phyloP scores from a whole-genome alignment of 1,140 invertebrate genomes.

The Augochlora pura region DNA sequence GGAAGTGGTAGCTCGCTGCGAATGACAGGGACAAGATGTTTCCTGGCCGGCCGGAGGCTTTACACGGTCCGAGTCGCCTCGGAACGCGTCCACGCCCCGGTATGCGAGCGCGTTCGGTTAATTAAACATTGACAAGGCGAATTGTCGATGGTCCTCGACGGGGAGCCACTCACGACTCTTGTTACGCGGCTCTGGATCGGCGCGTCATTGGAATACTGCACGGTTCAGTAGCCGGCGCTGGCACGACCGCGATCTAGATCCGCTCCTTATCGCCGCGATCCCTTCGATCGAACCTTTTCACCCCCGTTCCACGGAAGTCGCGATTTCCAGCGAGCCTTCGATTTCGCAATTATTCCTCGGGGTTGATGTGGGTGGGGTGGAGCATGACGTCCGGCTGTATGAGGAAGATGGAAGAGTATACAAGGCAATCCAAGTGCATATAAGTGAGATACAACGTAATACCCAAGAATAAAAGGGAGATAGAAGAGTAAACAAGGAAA shows the following conservation, averaged over 20 bases:
- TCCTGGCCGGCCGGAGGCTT: not conserved
- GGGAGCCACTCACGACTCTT: not conserved
- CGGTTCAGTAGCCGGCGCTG: conserved; percentile 45
- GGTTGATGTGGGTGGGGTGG: too few species aligned
- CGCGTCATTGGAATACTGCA: conserved; percentile 40
- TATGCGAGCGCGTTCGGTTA: conserved; percentile 47
- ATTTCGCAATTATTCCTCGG: too few species aligned
- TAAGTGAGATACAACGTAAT: too few species aligned
- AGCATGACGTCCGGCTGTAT: too few species aligned
- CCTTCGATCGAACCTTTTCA: conserved; percentile 6
- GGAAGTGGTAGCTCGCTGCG: not conserved
- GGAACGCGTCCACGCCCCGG: conserved; percentile 17
- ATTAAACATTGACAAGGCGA: conserved; percentile 44
- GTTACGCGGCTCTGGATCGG: conserved; percentile 16
- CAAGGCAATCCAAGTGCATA: too few species aligned
- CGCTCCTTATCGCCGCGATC: conserved; percentile 25
- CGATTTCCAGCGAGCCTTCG: too few species aligned
- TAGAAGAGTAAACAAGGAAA: too few species aligned
- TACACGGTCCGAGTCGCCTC: not conserved
- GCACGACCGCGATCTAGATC: conserved; percentile 44
- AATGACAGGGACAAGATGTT: not conserved
- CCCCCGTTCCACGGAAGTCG: not conserved
- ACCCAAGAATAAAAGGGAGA: too few species aligned
- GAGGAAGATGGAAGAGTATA: too few species aligned
- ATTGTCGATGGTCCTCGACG: conserved; percentile 20